These are phyloP conservation scores for Periphyllus acericola DNA, from an alignment of 2,888 invertebrate species.

Conservation along the genomic window DNA sequence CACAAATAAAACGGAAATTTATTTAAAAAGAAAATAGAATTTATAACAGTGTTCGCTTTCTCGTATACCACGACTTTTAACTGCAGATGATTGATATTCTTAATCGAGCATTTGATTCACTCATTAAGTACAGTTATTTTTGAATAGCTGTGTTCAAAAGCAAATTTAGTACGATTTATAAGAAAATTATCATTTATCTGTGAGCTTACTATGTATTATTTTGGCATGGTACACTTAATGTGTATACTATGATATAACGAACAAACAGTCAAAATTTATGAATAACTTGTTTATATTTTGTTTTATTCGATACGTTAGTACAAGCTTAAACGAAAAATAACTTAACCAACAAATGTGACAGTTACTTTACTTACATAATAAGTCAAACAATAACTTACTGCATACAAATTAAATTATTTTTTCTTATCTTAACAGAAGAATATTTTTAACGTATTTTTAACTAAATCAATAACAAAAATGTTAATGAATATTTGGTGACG, in stretches of 20 bases:
- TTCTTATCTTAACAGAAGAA: background rate
- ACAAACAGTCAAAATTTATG: constrained; percentile 10
- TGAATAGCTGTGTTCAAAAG: background rate
- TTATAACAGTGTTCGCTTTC: background rate
- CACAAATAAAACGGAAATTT: background rate
- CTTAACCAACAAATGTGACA: constrained; percentile 8
- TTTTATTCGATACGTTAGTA: constrained; percentile 5
- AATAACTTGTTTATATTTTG: constrained; percentile 19
- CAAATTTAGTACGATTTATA: constrained; percentile 15
- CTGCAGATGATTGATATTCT: constrained; percentile 1
- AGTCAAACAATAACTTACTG: background rate
- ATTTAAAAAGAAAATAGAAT: background rate
- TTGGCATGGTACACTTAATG: constrained; percentile 9
- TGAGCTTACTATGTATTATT: constrained; percentile 11
- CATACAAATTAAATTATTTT: background rate
- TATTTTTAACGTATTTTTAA: too few species aligned
- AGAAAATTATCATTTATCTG: constrained; percentile 5
- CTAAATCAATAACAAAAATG: too few species aligned
- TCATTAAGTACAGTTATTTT: constrained; percentile 6
- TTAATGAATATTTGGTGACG: too few species aligned
- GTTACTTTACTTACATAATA: background rate
- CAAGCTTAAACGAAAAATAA: constrained; percentile 6
- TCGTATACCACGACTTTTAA: background rate
- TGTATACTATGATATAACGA: constrained; percentile 18
- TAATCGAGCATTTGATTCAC: background rate